phyloP scores from a whole-genome alignment of 2,113 vertebrate species.

The Corapipo altera region DNA sequence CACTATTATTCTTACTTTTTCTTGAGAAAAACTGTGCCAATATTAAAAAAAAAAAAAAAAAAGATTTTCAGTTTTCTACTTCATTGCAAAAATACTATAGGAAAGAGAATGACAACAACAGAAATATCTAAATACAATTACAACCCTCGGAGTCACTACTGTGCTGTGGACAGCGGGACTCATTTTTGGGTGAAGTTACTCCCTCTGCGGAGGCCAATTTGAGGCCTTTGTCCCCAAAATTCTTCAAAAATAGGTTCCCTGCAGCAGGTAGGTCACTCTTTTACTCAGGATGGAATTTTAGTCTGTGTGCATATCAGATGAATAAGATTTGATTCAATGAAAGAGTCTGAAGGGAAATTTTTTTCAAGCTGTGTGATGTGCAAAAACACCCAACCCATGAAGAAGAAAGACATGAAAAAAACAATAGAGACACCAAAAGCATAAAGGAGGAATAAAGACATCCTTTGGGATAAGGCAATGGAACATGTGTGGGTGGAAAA shows the following conservation, averaged over 20 bases:
- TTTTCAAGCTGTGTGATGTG: conserved; percentile 28
- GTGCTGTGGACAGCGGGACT: not conserved
- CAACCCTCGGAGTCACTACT: not conserved
- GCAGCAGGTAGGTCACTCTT: not conserved
- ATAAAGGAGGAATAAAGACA: conserved; percentile 41
- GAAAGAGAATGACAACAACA: not conserved
- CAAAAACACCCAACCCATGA: conserved; percentile 31
- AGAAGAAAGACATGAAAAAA: conserved; percentile 40
- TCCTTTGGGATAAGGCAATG: conserved; percentile 30
- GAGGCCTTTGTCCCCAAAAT: not conserved
- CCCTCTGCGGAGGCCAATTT: not conserved
- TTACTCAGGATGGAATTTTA: not conserved
- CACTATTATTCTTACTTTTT: not conserved
- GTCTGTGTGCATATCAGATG: conserved; percentile 7
- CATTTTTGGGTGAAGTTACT: not conserved
- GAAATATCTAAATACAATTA: not conserved
- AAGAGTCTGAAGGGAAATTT: not conserved
- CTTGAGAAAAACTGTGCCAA: not conserved
- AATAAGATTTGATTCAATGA: conserved; percentile 32
- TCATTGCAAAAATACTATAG: not conserved
- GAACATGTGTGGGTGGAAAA: conserved; percentile 46
- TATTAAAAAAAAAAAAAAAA: not conserved
- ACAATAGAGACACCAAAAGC: conserved; percentile 23
- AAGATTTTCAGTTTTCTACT: not conserved
- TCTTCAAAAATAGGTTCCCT: not conserved